Evolutionary conservation across 2,113 vertebrate species (phyloP).

Genomic region (Calidris pugnax): DNA sequence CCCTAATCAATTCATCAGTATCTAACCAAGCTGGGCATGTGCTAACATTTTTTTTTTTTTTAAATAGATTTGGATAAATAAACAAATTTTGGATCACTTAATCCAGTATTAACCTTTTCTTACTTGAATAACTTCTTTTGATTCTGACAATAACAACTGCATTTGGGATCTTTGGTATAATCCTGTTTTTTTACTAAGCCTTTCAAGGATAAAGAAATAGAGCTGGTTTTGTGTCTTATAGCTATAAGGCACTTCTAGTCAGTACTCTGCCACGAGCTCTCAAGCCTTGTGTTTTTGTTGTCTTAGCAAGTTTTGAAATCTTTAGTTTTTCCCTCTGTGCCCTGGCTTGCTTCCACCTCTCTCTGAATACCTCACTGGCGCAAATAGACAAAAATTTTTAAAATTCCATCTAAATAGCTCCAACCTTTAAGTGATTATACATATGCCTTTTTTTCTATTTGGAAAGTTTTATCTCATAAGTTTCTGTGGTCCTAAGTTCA

Average conservation of each 20-base stretch:
- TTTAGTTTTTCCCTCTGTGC: neutral
- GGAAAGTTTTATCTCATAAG: neutral
- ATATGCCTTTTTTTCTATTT: neutral
- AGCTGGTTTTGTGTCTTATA: neutral
- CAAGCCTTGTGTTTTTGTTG: neutral
- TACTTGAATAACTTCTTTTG: neutral
- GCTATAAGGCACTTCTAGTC: neutral
- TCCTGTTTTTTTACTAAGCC: neutral
- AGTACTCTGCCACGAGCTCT: neutral
- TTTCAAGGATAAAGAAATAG: neutral
- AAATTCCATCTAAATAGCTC: neutral
- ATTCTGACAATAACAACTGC: neutral
- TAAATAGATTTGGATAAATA: neutral
- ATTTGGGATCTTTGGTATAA: neutral
- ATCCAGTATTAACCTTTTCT: neutral
- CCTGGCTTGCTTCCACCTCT: neutral
- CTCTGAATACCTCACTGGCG: neutral
- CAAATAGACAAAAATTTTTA: neutral
- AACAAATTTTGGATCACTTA: neutral
- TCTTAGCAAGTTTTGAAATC: neutral
- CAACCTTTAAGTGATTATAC: neutral
- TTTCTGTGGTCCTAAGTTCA: neutral
- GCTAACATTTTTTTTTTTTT: neutral
- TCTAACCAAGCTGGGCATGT: neutral
- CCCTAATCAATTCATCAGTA: neutral